Base-by-base conservation (phyloP, 1,140 invertebrate genomes). In the Berghia stephanieae region DNA sequence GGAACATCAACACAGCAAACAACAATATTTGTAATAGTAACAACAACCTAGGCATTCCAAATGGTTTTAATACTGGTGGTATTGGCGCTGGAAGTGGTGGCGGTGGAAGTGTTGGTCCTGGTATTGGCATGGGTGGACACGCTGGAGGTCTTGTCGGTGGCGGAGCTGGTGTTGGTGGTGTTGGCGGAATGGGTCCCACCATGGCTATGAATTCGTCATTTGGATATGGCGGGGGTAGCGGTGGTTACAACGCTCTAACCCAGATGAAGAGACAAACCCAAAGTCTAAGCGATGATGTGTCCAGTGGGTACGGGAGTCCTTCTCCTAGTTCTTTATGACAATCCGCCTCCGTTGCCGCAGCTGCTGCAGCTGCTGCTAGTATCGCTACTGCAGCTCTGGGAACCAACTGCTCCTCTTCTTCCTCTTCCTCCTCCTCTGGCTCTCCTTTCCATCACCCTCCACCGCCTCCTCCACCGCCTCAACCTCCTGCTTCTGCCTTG, bases 251-350 rank as follows among this genome's bases (percentile, higher is more conserved):
- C 57, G 93, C 94, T 52, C 90, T 96, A 55, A 94, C 95, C 60
- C 95, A 97, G 88, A 92, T 97, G 73, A 96, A 97, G 88, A 91
- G 95, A 81, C 95, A 96, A 88, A 93, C 94, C 27, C 93, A 90
- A 85, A 90, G 88, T 83, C 83, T 90, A 8, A 88, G 86, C 81
- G 90, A 90, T 77, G 90, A 90, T 78, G 86, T 88, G 16, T 90
- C 90, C 27, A 89, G 88, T 75, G 89, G 90, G 5, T 90, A 90
- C 70, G 90, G 88, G 10, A 90, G 89, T 79, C 89, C 89, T 8
- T 88, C 87, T 68, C 87, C 88, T 6, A 86, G 80, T 75, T 89
- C 88, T 24, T 81, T 87, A 71, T 81, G 78, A 78, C 77, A 63
- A 71, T 71, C 46, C n/a, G 52, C n/a, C n/a, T n/a, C n/a, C n/a